Evolutionary conservation across 2,113 vertebrate species (phyloP).

Genomic region (Gallinago paraguaiae): DNA sequence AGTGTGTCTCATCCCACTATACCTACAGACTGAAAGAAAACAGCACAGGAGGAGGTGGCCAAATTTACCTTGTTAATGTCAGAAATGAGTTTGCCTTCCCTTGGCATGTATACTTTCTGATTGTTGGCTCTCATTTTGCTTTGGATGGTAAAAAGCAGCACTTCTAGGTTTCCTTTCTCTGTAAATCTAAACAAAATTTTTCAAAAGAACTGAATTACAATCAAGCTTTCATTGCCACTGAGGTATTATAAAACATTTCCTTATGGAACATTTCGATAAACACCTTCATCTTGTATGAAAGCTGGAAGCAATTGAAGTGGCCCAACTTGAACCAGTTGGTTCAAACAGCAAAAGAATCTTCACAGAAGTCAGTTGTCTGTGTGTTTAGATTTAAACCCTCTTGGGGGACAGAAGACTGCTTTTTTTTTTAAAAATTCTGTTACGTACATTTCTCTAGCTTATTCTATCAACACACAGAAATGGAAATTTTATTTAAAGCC

Average conservation of each 20-base stretch:
- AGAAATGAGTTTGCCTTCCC: constrained; percentile 97
- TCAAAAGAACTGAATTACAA: neutral
- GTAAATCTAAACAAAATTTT: constrained; percentile 84
- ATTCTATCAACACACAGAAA: neutral
- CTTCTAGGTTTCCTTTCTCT: constrained; percentile 96
- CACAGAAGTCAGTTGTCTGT: neutral
- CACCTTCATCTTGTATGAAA: neutral
- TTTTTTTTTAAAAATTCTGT: neutral
- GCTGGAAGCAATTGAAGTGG: neutral
- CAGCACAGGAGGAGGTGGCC: neutral
- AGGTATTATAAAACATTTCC: neutral
- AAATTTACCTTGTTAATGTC: constrained; percentile 93
- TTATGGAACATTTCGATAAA: neutral
- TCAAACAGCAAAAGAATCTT: neutral
- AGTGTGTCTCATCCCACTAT: neutral
- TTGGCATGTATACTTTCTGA: constrained; percentile 96
- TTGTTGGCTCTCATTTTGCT: constrained; percentile 99
- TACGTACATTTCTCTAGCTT: neutral
- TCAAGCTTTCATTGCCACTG: neutral
- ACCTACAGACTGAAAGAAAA: neutral
- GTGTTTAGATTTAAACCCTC: neutral
- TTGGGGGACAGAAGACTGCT: neutral
- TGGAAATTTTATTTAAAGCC: constrained; percentile 9
- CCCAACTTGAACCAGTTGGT: neutral
- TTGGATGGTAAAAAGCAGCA: constrained; percentile 96